Conservation (phyloP, 53 echinoderm and acorn worm genomes). For the Holothuria leucospilota region DNA sequence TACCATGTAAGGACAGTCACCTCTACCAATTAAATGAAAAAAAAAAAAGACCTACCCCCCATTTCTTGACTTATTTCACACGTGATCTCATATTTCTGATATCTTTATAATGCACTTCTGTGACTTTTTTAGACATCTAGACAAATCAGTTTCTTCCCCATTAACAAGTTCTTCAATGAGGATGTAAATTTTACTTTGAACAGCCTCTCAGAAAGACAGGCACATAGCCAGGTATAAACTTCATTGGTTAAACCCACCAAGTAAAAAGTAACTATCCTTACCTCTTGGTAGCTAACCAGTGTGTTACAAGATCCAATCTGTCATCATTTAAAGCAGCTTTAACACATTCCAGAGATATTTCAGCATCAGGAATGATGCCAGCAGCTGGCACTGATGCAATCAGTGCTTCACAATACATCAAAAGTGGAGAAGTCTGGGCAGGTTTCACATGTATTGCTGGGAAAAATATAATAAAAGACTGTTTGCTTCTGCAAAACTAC, state of each 20-base stretch:
- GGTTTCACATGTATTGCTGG: conserved; percentile 78
- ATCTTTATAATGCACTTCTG: too few species aligned
- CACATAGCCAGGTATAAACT: background rate
- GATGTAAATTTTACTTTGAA: too few species aligned
- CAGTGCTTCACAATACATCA: conserved; percentile 89
- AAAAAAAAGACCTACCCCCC: too few species aligned
- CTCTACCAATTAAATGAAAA: too few species aligned
- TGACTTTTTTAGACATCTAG: too few species aligned
- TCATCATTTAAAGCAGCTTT: conserved; percentile 91
- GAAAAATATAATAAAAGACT: background rate
- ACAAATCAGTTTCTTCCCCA: too few species aligned
- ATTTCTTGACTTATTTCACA: too few species aligned
- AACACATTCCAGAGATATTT: conserved; percentile 95
- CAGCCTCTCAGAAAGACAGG: too few species aligned
- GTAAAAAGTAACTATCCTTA: background rate
- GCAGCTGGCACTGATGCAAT: conserved; percentile 94
- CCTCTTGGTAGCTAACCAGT: conserved; percentile 95
- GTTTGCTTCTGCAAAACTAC: background rate
- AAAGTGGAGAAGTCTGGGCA: conserved; percentile 80
- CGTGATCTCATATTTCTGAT: too few species aligned
- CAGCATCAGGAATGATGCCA: conserved; percentile 80
- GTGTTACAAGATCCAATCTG: conserved; percentile 85
- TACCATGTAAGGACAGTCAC: too few species aligned
- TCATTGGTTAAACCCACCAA: background rate
- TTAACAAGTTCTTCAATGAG: too few species aligned